These are phyloP conservation scores for Spizella passerina DNA, from an alignment of 2,797 vertebrate genomes.

Conservation along the genomic window DNA sequence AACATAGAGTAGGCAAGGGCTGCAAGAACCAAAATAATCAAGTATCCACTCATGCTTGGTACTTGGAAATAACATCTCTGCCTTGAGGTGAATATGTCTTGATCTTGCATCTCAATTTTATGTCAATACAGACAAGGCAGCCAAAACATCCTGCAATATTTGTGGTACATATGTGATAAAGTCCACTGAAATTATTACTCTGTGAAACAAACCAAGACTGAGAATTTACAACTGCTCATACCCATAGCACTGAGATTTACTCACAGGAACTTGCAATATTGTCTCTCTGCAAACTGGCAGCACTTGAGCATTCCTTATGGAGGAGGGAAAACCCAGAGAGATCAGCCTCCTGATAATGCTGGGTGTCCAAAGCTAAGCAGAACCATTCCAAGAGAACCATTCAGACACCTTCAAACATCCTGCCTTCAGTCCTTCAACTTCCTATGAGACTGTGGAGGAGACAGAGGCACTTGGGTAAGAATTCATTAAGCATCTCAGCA, in stretches of 20 bases:
- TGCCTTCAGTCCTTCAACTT: neutral
- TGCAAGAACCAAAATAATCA: neutral
- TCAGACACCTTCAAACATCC: neutral
- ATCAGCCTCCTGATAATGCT: neutral
- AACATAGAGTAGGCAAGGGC: neutral
- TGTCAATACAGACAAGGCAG: neutral
- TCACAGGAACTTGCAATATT: neutral
- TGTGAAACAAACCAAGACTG: neutral
- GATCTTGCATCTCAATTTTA: neutral
- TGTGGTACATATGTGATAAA: neutral
- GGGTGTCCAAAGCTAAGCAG: neutral
- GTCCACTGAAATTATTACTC: neutral
- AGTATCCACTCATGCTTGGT: neutral
- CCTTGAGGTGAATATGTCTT: neutral
- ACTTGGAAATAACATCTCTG: neutral
- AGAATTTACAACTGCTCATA: neutral
- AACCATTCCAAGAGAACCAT: neutral
- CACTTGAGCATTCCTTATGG: neutral
- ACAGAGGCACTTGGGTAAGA: neutral
- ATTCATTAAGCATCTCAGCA: neutral
- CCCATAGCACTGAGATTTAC: neutral
- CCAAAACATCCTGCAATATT: neutral
- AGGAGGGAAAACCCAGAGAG: neutral
- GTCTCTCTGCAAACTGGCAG: neutral
- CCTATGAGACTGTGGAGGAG: neutral